Evolutionary conservation across 2,797 vertebrate species (phyloP), one percentile per base, ranked within the genome.

Genomic region (Melanotaenia parkinsoni): DNA sequence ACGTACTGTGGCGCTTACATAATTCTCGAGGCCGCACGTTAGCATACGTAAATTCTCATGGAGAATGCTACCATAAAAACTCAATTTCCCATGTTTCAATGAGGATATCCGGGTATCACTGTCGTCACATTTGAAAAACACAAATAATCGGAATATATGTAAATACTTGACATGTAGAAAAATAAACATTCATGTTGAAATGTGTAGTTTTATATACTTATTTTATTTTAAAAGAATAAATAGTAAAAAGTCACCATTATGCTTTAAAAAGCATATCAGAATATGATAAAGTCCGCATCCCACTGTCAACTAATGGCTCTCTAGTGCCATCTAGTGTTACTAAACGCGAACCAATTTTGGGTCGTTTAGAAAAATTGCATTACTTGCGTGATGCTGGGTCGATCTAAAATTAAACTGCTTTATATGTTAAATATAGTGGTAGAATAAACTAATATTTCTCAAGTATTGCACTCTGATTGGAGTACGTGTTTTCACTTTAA

Each of bases 81-180:
- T 88, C 54, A 43, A 84, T 75, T 90, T 92, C 92, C 94, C 94
- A 80, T 24, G 8, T 6, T 69, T 60, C 60, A 76, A 82, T 80
- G 12, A 86, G 90, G 91, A 94, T 92, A 91, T 93, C 92, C 92
- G 91, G 88, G 77, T 72, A 76, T 54, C 58, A 58, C 14, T 57
- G 35, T 58, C 65, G 71, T 89, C 70, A 72, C 64, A 1, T 26
- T 63, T 58, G 53, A 16, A 20, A 54, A 72, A 58, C 5, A 63
- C 16, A 62, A 64, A 73, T 24, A 56, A 43, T 12, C 20, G 18
- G 13, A 24, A 51, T 30, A 8, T 5, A 30, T 57, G 28, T 32
- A 54, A 28, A 38, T 28, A 71, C n/a, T 61, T 20, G 24, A 0
- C 0, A 3, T 9, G 14, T 14, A 1, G 28, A 4, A n/a, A 4